These are phyloP conservation scores for Rostratula benghalensis DNA, from an alignment of 2,113 vertebrate genomes.

Conservation along the genomic window DNA sequence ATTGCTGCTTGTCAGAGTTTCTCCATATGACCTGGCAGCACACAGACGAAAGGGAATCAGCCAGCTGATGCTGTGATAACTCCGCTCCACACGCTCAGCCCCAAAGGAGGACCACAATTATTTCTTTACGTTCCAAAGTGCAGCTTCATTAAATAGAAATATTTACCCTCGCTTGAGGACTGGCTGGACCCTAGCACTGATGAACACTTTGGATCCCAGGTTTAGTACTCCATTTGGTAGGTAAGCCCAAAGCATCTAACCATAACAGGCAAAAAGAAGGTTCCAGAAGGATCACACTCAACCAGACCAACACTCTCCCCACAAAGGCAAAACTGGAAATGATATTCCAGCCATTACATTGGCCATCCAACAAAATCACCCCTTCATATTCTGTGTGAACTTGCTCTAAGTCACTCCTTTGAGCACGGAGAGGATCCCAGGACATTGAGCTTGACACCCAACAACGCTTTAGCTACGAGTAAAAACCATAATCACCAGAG, in stretches of 20 bases:
- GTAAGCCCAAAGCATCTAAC: neutral
- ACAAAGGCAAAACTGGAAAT: neutral
- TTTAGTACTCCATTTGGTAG: neutral
- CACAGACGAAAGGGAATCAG: neutral
- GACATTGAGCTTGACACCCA: neutral
- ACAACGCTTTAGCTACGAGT: neutral
- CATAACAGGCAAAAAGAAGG: neutral
- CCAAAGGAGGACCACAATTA: neutral
- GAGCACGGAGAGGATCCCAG: neutral
- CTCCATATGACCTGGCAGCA: neutral
- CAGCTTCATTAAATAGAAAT: neutral
- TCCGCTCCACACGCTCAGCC: neutral
- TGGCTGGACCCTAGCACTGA: neutral
- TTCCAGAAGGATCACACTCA: neutral
- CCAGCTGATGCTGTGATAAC: neutral
- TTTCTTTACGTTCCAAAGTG: neutral
- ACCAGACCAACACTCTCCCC: neutral
- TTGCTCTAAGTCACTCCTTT: neutral
- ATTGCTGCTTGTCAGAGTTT: constrained; percentile 4
- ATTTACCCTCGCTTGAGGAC: neutral
- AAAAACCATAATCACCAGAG: neutral
- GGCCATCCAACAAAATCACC: neutral
- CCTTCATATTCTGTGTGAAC: neutral
- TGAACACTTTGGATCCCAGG: neutral
- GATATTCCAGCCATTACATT: neutral